A percentile compares a stretch with the other conserved stretches of the same genome.
These are phyloP conservation scores for Patella vulgata DNA, from an alignment of 1,140 invertebrate genomes.

Conservation along the genomic window DNA sequence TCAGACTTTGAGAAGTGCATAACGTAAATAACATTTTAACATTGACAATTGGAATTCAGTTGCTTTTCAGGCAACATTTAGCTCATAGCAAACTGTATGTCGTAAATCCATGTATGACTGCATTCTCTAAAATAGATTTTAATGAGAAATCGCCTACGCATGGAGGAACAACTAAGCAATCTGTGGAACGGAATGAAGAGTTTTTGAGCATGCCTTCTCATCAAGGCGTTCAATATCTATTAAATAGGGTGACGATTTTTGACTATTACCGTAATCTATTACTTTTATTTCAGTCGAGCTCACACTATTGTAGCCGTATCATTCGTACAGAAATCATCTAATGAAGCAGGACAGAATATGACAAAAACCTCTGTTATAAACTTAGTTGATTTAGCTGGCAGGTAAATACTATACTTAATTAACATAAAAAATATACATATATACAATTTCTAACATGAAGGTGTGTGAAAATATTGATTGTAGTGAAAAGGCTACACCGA, in stretches of 20 bases:
- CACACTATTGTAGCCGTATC: constrained; percentile 74
- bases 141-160: too few relatives aligned
- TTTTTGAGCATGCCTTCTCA: too few relatives aligned
- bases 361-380: constrained; percentile 72
- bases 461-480: not conserved
- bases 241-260: not conserved
- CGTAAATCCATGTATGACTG: too few relatives aligned
- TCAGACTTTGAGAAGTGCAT: too few relatives aligned
- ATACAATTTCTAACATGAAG: not conserved
- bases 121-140: too few relatives aligned
- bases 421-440: not conserved
- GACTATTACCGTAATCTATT: not conserved
- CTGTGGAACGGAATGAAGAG: too few relatives aligned
- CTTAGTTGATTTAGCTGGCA: constrained; percentile 75
- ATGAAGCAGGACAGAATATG: constrained; percentile 70
- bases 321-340: constrained; percentile 71
- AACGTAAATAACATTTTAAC: too few relatives aligned
- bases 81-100: too few relatives aligned
- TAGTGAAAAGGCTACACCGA: not conserved
- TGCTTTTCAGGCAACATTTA: too few relatives aligned
- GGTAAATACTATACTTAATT: constrained; percentile 61
- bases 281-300: constrained; percentile 66
- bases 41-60: too few relatives aligned
- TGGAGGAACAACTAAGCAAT: too few relatives aligned
- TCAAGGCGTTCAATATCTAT: not conserved